Percentiles rank a stretch among this genome's conserved stretches.
These are phyloP conservation scores for Varecia variegata DNA, from an alignment of 2,797 vertebrate species.

Conservation along the genomic window DNA sequence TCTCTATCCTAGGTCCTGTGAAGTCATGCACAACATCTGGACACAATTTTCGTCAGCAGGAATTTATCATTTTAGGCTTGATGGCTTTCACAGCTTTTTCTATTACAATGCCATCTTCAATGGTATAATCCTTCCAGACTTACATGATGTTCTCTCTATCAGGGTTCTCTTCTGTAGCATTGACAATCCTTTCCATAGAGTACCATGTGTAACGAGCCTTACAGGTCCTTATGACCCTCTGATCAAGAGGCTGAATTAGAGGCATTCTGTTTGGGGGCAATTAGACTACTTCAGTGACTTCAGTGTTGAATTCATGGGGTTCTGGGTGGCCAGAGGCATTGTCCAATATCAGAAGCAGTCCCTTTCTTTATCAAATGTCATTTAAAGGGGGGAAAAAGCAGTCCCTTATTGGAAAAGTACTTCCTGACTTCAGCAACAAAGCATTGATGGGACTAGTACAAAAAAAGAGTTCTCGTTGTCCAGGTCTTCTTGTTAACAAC, in stretches of 20 bases:
- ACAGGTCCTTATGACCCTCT: neutral
- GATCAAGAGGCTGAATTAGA: neutral
- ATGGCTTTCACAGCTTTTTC: neutral
- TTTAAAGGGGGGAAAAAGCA: no score
- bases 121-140: neutral
- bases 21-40: neutral
- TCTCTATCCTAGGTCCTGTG: neutral
- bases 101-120: neutral
- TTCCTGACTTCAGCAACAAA: no score
- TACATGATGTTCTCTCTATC: neutral
- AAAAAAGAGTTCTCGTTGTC: no score
- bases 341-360: neutral
- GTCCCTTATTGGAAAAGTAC: no score
- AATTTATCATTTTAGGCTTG: neutral
- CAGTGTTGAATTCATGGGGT: neutral
- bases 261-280: neutral
- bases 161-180: neutral
- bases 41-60: neutral
- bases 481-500: neutral
- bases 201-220: neutral
- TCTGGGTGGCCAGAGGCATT: neutral
- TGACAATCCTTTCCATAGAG: neutral
- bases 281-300: neutral
- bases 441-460: no score
- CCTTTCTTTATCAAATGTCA: no score